Evolutionary conservation across 1,140 invertebrate species (phyloP), one percentile per base, ranked within the genome.

Genomic region (Gonatopus flavifemur): DNA sequence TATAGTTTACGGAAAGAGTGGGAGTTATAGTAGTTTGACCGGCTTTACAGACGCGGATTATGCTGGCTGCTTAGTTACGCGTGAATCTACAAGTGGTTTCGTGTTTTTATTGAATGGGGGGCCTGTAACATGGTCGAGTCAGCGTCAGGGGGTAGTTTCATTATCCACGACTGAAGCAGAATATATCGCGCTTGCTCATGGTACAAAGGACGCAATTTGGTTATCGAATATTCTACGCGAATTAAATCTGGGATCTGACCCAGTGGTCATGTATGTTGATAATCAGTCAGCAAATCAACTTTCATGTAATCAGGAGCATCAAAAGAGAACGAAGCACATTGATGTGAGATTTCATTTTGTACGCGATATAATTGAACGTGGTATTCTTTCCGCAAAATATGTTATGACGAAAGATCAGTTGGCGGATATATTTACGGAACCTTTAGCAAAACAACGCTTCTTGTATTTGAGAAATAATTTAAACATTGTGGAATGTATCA

Each of bases 261-360:
- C 4, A 7, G 46, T 37, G 2, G 16, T 31, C n/a, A 3, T 52
- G n/a, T 39, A 22, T 3, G 42, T 45, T 1, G 30, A 47, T 12
- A 52, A 52, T 28, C 50, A 47, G 35, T 33, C 37, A 21, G 43
- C 43, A 4, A 52, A 46, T 21, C 20, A 25, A 0, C 13, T 46
- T 20, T 31, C 42, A 8, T 46, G 13, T 10, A 52, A 52, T 12
- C 36, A 42, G 0, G 43, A 40, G 15, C 28, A 39, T 8, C 36
- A 52, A 6, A 38, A 16, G 6, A 46, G 13, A 9, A 50, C 18
- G 0, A 50, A 50, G 7, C 49, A 50, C 10, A 49, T 49, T 8
- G 46, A 21, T 8, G 19, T 51, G 10, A 9, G 33, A 2, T 51
- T 44, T 43, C 49, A 51, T 30, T n/a, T n/a, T n/a, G n/a, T n/a